Percentiles rank a stretch among this genome's conserved stretches.
Evolutionary conservation across 2,888 invertebrate genomes (phyloP).

Genomic region (Netelia inedita): DNA sequence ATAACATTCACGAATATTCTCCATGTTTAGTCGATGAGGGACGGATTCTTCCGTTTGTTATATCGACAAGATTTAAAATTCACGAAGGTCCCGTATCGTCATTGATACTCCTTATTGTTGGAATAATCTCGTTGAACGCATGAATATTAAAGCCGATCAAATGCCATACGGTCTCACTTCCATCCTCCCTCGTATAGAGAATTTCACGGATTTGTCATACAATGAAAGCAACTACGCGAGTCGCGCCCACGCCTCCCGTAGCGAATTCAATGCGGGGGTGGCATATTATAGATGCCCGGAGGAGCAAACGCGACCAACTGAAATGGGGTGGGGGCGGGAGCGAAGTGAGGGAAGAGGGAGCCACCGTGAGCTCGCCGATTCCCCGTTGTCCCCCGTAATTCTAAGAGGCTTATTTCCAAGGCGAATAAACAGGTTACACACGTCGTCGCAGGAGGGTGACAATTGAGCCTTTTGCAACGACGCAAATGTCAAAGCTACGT

Average conservation of each 20-base stretch:
- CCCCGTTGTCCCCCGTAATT: constrained; percentile 51
- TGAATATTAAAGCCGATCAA: constrained; percentile 7
- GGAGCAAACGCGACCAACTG: no score
- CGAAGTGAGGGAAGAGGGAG: no score
- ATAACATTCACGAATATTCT: no score
- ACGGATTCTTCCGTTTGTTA: neutral
- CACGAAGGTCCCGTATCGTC: no score
- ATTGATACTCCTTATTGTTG: neutral
- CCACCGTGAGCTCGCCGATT: neutral
- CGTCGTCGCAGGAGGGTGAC: constrained; percentile 12
- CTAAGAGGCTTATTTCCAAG: constrained; percentile 58
- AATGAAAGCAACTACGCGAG: neutral
- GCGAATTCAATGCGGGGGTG: no score
- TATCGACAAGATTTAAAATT: no score
- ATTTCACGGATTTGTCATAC: constrained; percentile 9
- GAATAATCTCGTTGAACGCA: constrained; percentile 22
- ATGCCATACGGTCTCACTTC: constrained; percentile 1
- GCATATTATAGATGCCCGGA: no score
- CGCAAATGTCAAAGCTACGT: neutral
- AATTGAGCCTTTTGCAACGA: constrained; percentile 22
- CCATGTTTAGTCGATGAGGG: neutral
- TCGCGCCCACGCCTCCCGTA: neutral
- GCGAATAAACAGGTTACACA: constrained; percentile 51
- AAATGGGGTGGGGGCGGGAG: no score
- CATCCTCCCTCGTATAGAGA: neutral